Conservation (phyloP, 2,113 vertebrate species). For the Phylloscopus whistleri region DNA sequence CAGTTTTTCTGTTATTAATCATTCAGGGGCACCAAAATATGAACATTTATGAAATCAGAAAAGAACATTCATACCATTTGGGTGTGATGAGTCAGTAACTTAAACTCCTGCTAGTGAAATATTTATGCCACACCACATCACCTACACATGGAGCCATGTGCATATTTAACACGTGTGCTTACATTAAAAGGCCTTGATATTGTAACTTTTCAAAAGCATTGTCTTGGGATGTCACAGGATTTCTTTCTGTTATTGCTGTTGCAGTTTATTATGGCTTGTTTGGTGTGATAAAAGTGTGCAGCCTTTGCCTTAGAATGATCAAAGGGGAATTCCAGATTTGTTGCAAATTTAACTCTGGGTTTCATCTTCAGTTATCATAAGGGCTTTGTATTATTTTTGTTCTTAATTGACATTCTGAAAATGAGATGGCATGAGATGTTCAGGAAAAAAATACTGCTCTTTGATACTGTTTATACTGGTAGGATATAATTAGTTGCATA, state of each 20-base stretch:
- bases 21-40: neutral
- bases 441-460: neutral
- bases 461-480: slow-evolving; percentile 4
- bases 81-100: slow-evolving; percentile 20
- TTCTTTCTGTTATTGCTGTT: neutral
- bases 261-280: neutral
- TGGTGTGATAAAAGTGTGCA: neutral
- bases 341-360: neutral
- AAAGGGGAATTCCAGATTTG: slow-evolving; percentile 14
- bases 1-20: neutral
- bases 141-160: neutral
- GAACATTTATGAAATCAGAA: slow-evolving; percentile 6
- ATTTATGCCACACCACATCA: slow-evolving; percentile 9
- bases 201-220: neutral
- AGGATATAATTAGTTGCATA: slow-evolving; percentile 19
- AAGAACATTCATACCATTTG: slow-evolving; percentile 21
- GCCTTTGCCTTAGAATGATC: neutral
- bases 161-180: neutral
- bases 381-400: neutral
- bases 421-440: neutral
- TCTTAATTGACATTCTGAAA: slow-evolving; percentile 8
- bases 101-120: slow-evolving; percentile 30
- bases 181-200: neutral
- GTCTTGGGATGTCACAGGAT: neutral
- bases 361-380: neutral